Base-by-base conservation (phyloP, 2,888 invertebrate species). In the Elmis aenea region DNA sequence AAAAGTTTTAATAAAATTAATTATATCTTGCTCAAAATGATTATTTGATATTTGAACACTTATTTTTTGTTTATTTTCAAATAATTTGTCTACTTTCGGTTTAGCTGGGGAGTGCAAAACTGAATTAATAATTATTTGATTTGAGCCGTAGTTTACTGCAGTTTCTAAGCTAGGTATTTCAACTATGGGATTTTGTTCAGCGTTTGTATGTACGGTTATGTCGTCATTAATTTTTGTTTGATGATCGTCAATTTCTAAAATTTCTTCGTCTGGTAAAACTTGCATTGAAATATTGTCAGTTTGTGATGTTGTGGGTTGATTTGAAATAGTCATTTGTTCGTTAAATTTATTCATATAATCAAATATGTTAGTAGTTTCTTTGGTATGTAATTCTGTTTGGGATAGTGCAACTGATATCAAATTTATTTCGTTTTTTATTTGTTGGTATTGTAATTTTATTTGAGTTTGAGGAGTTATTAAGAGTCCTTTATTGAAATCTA, bases 351-450 rank as follows among this genome's bases (percentile, higher is more conserved):
- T 8, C 18, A 18, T 18, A 8, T 18, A 18, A 6, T 18, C 18
- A 18, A 18, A 18, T 6, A 18, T 18, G 18, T 18, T 18, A 18
- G 5, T 18, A 8, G 8, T 18, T 18, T 4, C 13, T 14, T 34
- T 21, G 6, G 14, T 4, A 13, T 30, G 24, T 9, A 20, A 23
- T 24, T 29, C 13, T 13, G 40, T 21, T 12, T 55, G 42, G 5
- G 52, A 54, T 5, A 54, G 38, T 15, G 55, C n/a, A n/a, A n/a
- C n/a, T n/a, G n/a, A n/a, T n/a, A n/a, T n/a, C n/a, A n/a, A n/a
- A n/a, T n/a, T n/a, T n/a, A n/a, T n/a, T n/a, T n/a, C n/a, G n/a
- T n/a, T n/a, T n/a, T n/a, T n/a, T n/a, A n/a, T n/a, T n/a, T n/a
- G n/a, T n/a, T n/a, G n/a, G n/a, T n/a, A n/a, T n/a, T n/a, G n/a